Evolutionary conservation across 2,113 vertebrate species (phyloP).

Genomic region (Microcebus ravelobensis): DNA sequence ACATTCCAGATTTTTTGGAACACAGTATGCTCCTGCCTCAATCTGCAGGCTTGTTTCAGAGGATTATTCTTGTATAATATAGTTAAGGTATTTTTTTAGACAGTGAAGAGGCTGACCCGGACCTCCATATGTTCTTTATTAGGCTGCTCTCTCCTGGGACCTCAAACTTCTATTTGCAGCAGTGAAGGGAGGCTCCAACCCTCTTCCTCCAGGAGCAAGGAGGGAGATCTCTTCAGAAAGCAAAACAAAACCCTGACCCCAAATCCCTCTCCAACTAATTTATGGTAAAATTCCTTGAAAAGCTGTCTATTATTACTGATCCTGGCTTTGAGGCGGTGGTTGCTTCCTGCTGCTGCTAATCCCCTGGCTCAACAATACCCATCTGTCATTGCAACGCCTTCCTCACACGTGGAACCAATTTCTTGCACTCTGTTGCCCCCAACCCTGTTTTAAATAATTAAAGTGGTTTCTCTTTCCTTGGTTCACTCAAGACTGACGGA

Average conservation of each 20-base stretch:
- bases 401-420: slow-evolving; percentile 52
- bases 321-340: neutral
- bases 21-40: neutral
- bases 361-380: slow-evolving; percentile 22
- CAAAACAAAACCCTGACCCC: slow-evolving; percentile 15
- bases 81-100: neutral
- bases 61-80: neutral
- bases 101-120: neutral
- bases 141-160: neutral
- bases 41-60: slow-evolving; percentile 21
- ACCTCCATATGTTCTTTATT: slow-evolving; percentile 24
- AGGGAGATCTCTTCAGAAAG: slow-evolving; percentile 33
- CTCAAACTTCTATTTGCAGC: neutral
- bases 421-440: neutral
- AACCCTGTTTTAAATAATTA: slow-evolving; percentile 10
- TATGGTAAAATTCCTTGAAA: slow-evolving; percentile 40
- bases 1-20: neutral
- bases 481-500: neutral
- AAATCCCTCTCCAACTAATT: slow-evolving; percentile 24
- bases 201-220: neutral
- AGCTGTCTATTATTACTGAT: neutral
- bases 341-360: slow-evolving; percentile 23
- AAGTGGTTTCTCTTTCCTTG: neutral
- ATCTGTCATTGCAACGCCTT: slow-evolving; percentile 34
- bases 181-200: neutral